Conservation (phyloP, 2,888 invertebrate genomes). For the Smittia sp. region DNA sequence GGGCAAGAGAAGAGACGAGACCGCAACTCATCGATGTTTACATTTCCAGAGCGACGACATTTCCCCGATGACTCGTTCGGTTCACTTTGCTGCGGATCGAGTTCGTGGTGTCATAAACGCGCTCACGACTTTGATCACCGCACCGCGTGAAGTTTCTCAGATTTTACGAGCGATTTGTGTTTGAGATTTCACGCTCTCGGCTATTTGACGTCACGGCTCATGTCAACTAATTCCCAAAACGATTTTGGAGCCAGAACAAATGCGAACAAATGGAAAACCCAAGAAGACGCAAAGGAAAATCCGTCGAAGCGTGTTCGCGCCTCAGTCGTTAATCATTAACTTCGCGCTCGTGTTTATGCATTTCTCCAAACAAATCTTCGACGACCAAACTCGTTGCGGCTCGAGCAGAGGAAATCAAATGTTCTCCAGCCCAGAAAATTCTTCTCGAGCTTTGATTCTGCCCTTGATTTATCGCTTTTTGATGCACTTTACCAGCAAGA, state of each 20-base stretch:
- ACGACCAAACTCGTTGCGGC: background rate
- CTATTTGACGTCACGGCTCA: background rate
- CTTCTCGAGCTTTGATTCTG: too few species aligned
- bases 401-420: background rate
- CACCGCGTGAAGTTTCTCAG: background rate
- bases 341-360: constrained; percentile 28
- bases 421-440: background rate
- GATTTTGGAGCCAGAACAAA: background rate
- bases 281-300: constrained; percentile 18
- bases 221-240: constrained; percentile 2
- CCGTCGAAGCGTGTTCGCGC: background rate
- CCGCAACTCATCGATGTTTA: background rate
- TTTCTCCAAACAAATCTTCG: background rate
- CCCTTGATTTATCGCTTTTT: constrained; percentile 28
- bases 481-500: constrained; percentile 5
- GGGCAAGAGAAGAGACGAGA: background rate
- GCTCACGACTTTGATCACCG: background rate
- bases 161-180: background rate
- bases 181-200: background rate
- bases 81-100: constrained; percentile 13
- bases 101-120: background rate
- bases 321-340: constrained; percentile 26
- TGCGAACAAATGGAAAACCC: background rate
- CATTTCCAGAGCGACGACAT: background rate
- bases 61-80: constrained; percentile 21